These are phyloP conservation scores for Pollenia griseotomentosa DNA, from an alignment of 2,888 invertebrate genomes.

Conservation along the genomic window DNA sequence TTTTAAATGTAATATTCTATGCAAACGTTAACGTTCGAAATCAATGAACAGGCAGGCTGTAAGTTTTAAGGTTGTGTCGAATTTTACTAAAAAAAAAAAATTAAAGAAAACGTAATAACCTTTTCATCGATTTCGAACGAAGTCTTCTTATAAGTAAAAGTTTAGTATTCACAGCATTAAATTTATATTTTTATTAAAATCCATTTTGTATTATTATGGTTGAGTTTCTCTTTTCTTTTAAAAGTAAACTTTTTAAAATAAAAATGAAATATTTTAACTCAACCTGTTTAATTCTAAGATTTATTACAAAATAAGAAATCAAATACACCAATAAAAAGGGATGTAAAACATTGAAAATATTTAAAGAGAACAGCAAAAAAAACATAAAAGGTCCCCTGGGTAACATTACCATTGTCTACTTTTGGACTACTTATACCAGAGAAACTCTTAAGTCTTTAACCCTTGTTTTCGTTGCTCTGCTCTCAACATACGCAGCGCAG, in stretches of 20 bases:
- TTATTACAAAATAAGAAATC: slow-evolving; percentile 43
- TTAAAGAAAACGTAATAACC: too few relatives aligned
- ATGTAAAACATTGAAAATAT: slow-evolving; percentile 58
- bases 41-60: too few relatives aligned
- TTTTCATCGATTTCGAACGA: too few relatives aligned
- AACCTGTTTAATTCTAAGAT: slow-evolving; percentile 45
- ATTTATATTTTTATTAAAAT: too few relatives aligned
- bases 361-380: slow-evolving; percentile 30
- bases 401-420: slow-evolving; percentile 71
- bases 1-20: too few relatives aligned
- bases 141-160: too few relatives aligned
- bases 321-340: slow-evolving; percentile 42
- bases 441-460: slow-evolving; percentile 40
- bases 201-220: too few relatives aligned
- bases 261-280: slow-evolving; percentile 15
- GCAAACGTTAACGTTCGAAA: too few relatives aligned
- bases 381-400: slow-evolving; percentile 74
- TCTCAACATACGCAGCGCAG: not conserved
- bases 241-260: not conserved
- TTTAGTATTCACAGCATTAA: too few relatives aligned
- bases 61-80: too few relatives aligned
- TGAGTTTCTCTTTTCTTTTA: not conserved
- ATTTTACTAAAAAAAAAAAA: too few relatives aligned
- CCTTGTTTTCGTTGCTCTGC: slow-evolving; percentile 21
- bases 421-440: slow-evolving; percentile 22